These are phyloP conservation scores for Amblyopsis hoosieri DNA, from an alignment of 2,797 vertebrate genomes.

Conservation along the genomic window DNA sequence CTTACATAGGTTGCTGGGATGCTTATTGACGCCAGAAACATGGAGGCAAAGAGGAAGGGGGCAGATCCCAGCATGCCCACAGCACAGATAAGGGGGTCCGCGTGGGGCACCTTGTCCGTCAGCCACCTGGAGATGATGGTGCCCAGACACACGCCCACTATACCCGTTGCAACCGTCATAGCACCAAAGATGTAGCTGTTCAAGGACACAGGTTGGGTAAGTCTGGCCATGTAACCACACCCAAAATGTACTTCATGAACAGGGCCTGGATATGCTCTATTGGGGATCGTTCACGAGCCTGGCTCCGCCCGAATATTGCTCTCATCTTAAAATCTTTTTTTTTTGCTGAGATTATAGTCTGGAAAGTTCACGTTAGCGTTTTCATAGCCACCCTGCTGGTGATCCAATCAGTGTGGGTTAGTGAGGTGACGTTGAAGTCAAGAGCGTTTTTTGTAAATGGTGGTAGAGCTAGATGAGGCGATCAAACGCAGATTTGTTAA, in stretches of 20 bases:
- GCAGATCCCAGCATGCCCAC: slow-evolving; percentile 82
- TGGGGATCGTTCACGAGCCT: no score
- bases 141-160: slow-evolving; percentile 84
- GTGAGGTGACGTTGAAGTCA: no score
- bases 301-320: no score
- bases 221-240: neutral
- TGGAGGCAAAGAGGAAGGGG: slow-evolving; percentile 82
- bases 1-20: slow-evolving; percentile 86
- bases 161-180: slow-evolving; percentile 83
- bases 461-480: no score
- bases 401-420: no score
- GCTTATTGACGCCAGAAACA: slow-evolving; percentile 78
- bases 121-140: slow-evolving; percentile 76
- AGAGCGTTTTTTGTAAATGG: no score
- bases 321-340: no score
- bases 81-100: slow-evolving; percentile 89
- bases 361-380: no score
- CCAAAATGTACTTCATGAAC: neutral
- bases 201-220: slow-evolving; percentile 28
- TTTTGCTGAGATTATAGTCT: no score
- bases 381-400: no score
- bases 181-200: slow-evolving; percentile 86
- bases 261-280: no score
- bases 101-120: slow-evolving; percentile 75
- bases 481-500: no score